A percentile compares a stretch with the other conserved stretches of the same genome.
phyloP scores from a whole-genome alignment of 2,888 invertebrate species.

The Hyposoter dolosus region DNA sequence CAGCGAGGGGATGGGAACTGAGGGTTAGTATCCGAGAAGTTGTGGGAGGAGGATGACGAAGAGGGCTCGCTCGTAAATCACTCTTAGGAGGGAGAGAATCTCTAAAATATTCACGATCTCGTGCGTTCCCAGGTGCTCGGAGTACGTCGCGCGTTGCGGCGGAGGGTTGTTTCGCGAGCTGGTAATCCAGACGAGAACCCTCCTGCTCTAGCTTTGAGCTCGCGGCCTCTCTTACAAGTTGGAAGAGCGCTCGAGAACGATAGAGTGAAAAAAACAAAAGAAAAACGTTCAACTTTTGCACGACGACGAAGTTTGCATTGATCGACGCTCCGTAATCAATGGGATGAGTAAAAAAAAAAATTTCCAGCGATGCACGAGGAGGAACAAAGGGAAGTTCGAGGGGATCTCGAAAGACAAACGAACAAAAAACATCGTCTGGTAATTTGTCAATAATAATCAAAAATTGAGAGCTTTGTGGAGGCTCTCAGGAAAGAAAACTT shows the following conservation, averaged over 20 bases:
- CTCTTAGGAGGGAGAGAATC: slow-evolving; percentile 56
- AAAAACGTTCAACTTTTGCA: background rate
- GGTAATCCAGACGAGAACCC: slow-evolving; percentile 25
- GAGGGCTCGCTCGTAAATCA: slow-evolving; percentile 38
- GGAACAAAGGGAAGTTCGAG: background rate
- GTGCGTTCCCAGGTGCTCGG: slow-evolving; percentile 64
- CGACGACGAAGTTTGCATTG: background rate
- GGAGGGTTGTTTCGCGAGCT: slow-evolving; percentile 22
- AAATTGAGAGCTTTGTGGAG: background rate
- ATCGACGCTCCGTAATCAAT: background rate
- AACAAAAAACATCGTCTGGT: background rate
- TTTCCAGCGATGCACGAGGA: background rate
- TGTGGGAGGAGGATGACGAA: slow-evolving; percentile 19
- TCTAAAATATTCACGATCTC: slow-evolving; percentile 75
- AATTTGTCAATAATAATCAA: background rate
- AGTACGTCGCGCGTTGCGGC: background rate
- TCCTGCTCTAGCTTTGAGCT: background rate
- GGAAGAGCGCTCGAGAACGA: background rate
- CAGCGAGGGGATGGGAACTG: background rate
- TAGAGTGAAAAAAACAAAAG: background rate
- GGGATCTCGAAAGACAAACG: background rate
- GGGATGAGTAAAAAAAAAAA: background rate
- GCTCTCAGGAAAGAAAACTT: background rate
- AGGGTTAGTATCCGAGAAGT: background rate
- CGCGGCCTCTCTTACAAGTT: background rate